Base-by-base conservation (phyloP, 2,797 vertebrate genomes). In the Chrysocyon brachyurus region DNA sequence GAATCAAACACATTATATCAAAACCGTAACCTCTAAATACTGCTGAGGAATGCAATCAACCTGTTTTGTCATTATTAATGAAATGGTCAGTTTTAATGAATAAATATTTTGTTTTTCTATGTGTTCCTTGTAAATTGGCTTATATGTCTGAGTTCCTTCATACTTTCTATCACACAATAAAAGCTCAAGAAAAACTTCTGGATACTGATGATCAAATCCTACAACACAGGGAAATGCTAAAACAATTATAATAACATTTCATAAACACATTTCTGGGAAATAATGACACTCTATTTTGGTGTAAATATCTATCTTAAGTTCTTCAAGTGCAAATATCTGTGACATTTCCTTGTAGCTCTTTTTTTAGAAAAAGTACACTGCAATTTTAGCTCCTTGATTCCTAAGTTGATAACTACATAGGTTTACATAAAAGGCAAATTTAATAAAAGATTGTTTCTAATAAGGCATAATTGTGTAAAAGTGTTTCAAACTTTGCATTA, bases 391-490 rank as follows among this genome's bases (percentile, higher is more conserved):
- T 96, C 57, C 54, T 90, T 52, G 57, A 66, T 31, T 85, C 49
- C 61, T 91, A 97, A 97, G 87, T 57, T 96, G 86, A 81, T 87
- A 93, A 97, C 96, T 91, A 87, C 63, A 92, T 11, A 61, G 83
- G 91, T 97, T 89, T 93, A 96, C 33, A 94, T 94, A 97, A 97
- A 93, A 95, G 83, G 83, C 91, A 90, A 52, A 85, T 79, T 94
- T 87, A 91, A 95, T 75, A 87, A 1, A 96, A 97, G 40, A 90
- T 90, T 87, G 68, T 95, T 95, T 96, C 79, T 95, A 96, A 96
- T 91, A 94, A 93, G 79, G 83, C 31, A 72, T 96, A 97, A 95
- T 78, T 97, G 68, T 66, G 0, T 85, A 87, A 95, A 96, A 93
- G 33, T 84, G 59, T 84, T 97, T 90, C 84, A 95, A 81, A 97